A percentile compares a stretch with the other conserved stretches of the same genome.
phyloP scores from a whole-genome alignment of 2,113 vertebrate genomes.

The Ornithorhynchus anatinus region DNA sequence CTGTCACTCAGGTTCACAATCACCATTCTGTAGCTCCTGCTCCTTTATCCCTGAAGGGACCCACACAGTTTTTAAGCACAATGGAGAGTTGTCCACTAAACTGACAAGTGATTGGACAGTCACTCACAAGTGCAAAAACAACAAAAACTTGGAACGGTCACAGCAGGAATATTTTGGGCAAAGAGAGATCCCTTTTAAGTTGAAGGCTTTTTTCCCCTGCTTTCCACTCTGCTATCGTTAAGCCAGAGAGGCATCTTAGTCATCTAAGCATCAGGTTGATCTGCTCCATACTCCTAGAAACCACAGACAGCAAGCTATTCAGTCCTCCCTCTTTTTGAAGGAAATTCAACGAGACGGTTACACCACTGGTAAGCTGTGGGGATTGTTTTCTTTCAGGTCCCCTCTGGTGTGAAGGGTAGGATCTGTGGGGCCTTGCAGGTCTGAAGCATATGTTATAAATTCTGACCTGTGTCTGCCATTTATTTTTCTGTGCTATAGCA shows the following conservation, averaged over 20 bases:
- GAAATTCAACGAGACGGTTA: no score
- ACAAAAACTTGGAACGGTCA: background rate
- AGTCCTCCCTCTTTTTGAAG: no score
- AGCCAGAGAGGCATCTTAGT: background rate
- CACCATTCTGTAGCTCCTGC: background rate
- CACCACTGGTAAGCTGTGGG: no score
- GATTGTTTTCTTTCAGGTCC: no score
- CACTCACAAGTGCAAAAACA: background rate
- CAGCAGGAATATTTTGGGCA: background rate
- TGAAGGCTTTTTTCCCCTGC: no score
- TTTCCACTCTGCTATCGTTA: background rate
- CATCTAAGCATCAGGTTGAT: background rate
- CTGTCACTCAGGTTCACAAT: background rate
- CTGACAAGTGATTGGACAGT: constrained; percentile 12
- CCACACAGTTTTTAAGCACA: background rate
- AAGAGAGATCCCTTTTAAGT: no score
- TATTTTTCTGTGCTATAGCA: no score
- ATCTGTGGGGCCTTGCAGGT: no score
- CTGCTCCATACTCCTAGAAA: background rate
- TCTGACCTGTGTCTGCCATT: no score
- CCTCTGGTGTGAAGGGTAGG: no score
- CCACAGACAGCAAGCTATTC: background rate
- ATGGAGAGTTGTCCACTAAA: constrained; percentile 28
- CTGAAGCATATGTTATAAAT: no score
- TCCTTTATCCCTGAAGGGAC: constrained; percentile 1